Conservation (phyloP, 30 jellyfish, hydroid and myxozoan species). For the Pseudorhiza aurosa region DNA sequence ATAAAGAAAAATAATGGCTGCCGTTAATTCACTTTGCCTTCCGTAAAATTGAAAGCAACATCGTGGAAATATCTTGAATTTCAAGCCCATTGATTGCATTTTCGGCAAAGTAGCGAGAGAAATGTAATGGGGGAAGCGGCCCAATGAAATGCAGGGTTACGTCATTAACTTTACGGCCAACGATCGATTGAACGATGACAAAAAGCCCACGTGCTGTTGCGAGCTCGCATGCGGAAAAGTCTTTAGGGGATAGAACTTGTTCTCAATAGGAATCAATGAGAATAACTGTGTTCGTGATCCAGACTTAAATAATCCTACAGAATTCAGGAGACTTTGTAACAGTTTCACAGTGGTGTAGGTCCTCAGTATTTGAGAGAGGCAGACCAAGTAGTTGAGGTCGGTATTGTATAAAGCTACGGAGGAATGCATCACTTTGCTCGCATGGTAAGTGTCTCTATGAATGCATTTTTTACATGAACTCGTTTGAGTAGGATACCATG, state of each 20-base stretch:
- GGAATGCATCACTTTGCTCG: too few species aligned
- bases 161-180: neutral
- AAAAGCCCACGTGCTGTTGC: conserved; percentile 1
- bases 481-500: too few species aligned
- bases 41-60: neutral
- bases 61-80: neutral
- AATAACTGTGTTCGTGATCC: neutral
- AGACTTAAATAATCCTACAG: too few species aligned
- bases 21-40: neutral
- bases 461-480: too few species aligned
- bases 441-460: too few species aligned
- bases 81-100: neutral
- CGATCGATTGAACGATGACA: neutral
- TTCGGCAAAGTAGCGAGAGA: neutral
- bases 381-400: too few species aligned
- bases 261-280: neutral
- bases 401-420: too few species aligned
- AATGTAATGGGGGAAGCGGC: neutral
- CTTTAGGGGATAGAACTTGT: neutral
- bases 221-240: neutral
- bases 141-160: conserved; percentile 18
- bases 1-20: neutral
- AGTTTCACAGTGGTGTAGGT: too few species aligned
- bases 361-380: too few species aligned
- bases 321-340: too few species aligned